Evolutionary conservation across 2,113 vertebrate genomes (phyloP).

Genomic region (Phyllostomus discolor): DNA sequence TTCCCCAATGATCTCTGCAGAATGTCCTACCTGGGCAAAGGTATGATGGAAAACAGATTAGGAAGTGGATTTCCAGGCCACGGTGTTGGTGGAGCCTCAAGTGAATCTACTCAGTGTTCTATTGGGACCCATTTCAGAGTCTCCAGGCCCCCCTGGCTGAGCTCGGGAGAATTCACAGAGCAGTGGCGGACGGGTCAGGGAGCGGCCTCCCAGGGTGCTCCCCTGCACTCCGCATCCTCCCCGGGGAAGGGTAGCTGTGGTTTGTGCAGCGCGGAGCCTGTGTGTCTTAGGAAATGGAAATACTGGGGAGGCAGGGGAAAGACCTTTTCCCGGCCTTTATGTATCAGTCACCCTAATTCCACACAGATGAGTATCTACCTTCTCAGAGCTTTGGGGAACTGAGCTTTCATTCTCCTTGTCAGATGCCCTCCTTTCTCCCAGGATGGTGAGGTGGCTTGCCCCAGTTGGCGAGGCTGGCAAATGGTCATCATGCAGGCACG

Average conservation of each 20-base stretch:
- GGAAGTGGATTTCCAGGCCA: not conserved
- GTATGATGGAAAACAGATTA: not conserved
- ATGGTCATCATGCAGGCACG: not conserved
- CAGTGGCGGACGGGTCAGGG: accelerated
- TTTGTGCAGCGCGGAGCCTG: accelerated
- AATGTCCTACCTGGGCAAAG: not conserved
- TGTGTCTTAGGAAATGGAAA: not conserved
- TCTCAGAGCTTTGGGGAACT: not conserved
- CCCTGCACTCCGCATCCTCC: not conserved
- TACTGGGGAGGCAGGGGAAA: not conserved
- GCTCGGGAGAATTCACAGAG: not conserved
- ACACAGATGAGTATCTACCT: not conserved
- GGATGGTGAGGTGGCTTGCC: not conserved
- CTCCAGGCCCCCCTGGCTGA: not conserved
- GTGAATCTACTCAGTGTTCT: not conserved
- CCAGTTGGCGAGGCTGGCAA: not conserved
- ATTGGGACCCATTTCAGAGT: not conserved
- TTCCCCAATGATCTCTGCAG: not conserved
- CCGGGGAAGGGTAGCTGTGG: not conserved
- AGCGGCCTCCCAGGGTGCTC: not conserved
- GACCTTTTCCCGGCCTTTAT: not conserved
- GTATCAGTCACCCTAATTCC: too few relatives aligned
- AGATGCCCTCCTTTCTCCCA: not conserved
- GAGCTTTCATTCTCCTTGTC: not conserved
- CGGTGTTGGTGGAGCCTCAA: not conserved